Base-by-base conservation (phyloP, 2,797 vertebrate genomes). In the Kryptolebias ocellatus region DNA sequence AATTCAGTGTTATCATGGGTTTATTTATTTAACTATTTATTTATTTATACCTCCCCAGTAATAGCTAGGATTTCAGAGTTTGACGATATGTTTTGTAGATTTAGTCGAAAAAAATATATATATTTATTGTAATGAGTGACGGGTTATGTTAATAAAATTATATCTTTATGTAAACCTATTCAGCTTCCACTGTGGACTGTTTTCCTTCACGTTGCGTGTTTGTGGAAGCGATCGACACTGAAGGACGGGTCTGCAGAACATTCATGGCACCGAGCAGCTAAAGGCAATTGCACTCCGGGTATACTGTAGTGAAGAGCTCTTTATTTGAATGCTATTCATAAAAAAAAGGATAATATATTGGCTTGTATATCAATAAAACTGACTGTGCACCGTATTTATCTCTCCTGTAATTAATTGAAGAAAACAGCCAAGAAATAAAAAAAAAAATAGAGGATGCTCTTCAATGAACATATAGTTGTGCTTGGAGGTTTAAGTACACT, bases 361-460 rank as follows among this genome's bases (percentile, higher is more conserved):
- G 90, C 92, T 92, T 94, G 92, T 92, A 91, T 92, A 95, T 95
- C 94, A 96, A 96, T 96, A 97, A 96, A 96, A 93, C 83, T 94
- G 93, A 92, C 91, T 94, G 95, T 95, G 92, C 89, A 93, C 92
- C 83, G 89, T 79, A 80, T 90, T 79, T 76, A 76, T 28, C 4
- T 73, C 51, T 87, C 62, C 44, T 76, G 64, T 69, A 39, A 64
- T n/a, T 34, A 67, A 0, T 54, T 42, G 10, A 70, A 42, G 12
- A 78, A 44, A 27, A 60, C 39, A 28, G 18, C 46, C 17, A 18
- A 7, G 6, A 18, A 47, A 7, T 18, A 17, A 18, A n/a, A 17
- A 47, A 37, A 31, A 7, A 31, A 31, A 31, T 4, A 31, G 7
- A 31, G 7, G 4, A 31, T 31, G 31, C 31, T 31, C 31, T 31